Percentiles rank a stretch among this genome's conserved stretches.
phyloP scores from a whole-genome alignment of 2,113 vertebrate genomes.

The Etheostoma spectabile region DNA sequence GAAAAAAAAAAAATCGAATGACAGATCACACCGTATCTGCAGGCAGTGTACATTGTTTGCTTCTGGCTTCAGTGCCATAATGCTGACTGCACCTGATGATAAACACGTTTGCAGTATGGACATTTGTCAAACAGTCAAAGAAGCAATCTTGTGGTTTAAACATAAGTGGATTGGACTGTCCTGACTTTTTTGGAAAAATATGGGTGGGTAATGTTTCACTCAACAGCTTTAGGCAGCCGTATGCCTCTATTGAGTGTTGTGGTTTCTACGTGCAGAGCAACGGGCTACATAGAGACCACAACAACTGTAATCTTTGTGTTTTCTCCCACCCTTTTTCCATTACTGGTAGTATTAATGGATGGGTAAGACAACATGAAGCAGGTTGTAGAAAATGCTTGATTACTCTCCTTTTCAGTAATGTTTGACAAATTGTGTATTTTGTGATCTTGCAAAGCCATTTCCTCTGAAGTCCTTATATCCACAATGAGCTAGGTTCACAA shows the following conservation, averaged over 20 bases:
- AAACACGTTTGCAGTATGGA: conserved; percentile 38
- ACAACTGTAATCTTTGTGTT: conserved; percentile 9
- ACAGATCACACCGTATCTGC: conserved; percentile 29
- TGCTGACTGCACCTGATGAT: conserved; percentile 24
- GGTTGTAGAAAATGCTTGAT: not conserved
- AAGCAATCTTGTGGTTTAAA: conserved; percentile 45
- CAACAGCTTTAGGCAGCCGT: conserved; percentile 46
- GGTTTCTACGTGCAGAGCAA: conserved; percentile 24
- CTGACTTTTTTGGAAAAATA: conserved; percentile 53
- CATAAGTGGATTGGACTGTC: conserved; percentile 48
- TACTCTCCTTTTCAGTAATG: conserved; percentile 1
- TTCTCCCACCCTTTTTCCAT: not conserved
- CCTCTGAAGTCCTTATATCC: not conserved
- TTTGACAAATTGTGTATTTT: not conserved
- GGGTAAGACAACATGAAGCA: conserved; percentile 2
- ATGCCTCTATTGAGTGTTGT: conserved; percentile 46
- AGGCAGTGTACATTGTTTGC: conserved; percentile 33
- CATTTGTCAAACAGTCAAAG: conserved; percentile 51
- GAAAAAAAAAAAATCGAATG: not conserved
- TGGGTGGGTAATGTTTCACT: conserved; percentile 50
- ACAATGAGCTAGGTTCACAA: not conserved
- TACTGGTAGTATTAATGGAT: conserved; percentile 17
- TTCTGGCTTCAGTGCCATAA: conserved; percentile 5
- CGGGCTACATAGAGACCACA: conserved; percentile 7
- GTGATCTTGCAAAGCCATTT: not conserved